These are phyloP conservation scores for Melanotaenia maccullochi DNA, from an alignment of 2,797 vertebrate genomes.

Conservation along the genomic window DNA sequence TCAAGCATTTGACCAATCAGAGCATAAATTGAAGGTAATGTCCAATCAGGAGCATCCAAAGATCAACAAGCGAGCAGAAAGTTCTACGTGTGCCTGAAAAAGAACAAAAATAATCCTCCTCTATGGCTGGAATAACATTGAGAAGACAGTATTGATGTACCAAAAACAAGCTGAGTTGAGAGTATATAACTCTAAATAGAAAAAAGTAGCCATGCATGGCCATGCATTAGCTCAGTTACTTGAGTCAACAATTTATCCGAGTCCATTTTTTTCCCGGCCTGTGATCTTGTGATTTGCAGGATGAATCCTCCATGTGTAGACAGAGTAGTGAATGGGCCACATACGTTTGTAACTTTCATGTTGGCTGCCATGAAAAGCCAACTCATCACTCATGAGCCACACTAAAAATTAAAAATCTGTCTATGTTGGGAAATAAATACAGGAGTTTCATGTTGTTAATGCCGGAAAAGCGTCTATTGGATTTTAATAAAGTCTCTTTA, in stretches of 20 bases:
- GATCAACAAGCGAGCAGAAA: too few relatives aligned
- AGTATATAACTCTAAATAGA: too few relatives aligned
- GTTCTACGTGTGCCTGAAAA: too few relatives aligned
- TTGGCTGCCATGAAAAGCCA: slow-evolving; percentile 18
- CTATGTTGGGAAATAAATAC: slow-evolving; percentile 14
- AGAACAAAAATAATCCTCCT: too few relatives aligned
- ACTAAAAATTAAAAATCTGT: too few relatives aligned
- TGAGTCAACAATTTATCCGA: slow-evolving; percentile 12
- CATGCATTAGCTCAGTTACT: not conserved
- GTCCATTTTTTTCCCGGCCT: slow-evolving; percentile 22
- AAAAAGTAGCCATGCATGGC: too few relatives aligned
- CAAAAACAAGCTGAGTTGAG: too few relatives aligned
- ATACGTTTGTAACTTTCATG: slow-evolving; percentile 5
- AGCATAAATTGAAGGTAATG: too few relatives aligned
- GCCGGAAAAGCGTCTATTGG: slow-evolving; percentile 36
- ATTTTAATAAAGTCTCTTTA: slow-evolving; percentile 24
- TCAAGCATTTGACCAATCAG: too few relatives aligned
- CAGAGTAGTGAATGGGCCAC: slow-evolving; percentile 27
- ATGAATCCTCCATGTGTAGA: slow-evolving; percentile 17
- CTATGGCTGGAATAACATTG: too few relatives aligned
- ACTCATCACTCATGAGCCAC: slow-evolving; percentile 20
- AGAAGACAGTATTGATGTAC: too few relatives aligned
- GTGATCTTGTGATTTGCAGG: slow-evolving; percentile 25
- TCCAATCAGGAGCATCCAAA: too few relatives aligned
- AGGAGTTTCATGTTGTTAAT: slow-evolving; percentile 38